These are phyloP conservation scores for Zoroaster sp. DNA, from an alignment of 53 echinoderm and acorn worm genomes.

Conservation along the genomic window DNA sequence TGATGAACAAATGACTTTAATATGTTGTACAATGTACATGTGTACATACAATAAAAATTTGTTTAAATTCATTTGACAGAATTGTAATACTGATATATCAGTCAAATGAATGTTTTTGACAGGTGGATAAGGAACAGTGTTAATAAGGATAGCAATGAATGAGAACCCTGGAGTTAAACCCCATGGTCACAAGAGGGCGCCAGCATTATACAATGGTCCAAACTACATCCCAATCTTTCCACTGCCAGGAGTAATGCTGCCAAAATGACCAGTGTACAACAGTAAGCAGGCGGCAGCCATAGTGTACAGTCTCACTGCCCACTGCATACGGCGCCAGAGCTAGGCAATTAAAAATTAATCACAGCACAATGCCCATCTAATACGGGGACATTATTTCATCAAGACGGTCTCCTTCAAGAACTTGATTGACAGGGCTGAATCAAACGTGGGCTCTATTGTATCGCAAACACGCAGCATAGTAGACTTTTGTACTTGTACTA, in stretches of 20 bases:
- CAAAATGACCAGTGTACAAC: conserved; percentile 2
- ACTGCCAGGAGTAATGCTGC: background rate
- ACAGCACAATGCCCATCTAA: conserved; percentile 6
- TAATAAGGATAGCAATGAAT: background rate
- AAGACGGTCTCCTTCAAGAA: background rate
- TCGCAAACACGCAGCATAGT: background rate
- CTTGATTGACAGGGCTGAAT: conserved; percentile 26
- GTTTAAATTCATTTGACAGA: background rate
- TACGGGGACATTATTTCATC: conserved; percentile 14
- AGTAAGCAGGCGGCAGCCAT: background rate
- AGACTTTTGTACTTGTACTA: background rate
- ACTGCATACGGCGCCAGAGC: background rate
- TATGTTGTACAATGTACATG: too few relatives aligned
- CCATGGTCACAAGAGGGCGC: conserved; percentile 17
- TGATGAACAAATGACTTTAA: too few relatives aligned
- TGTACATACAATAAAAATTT: background rate
- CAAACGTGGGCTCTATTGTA: background rate
- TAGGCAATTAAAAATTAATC: conserved; percentile 23
- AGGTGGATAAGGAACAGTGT: background rate
- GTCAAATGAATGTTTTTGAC: background rate
- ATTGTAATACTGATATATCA: background rate
- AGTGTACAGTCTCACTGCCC: background rate
- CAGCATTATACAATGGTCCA: background rate
- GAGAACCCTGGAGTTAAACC: background rate
- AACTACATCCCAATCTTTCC: background rate